phyloP scores from a whole-genome alignment of 2,113 vertebrate genomes.

The Oophaga pumilio region DNA sequence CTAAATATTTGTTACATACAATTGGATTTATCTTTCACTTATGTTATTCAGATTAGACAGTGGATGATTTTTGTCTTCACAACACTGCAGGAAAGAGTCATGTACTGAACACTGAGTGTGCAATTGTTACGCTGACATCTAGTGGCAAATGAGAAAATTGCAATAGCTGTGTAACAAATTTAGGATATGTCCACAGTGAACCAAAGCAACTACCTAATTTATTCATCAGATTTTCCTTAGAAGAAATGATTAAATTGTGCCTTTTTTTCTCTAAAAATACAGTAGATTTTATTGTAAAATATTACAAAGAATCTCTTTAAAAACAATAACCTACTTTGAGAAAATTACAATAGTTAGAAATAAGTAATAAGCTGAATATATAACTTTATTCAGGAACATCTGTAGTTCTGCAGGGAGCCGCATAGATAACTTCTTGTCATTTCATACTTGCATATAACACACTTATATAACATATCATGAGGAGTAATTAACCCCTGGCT shows the following conservation, averaged over 20 bases:
- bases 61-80: background rate
- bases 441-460: constrained; percentile 22
- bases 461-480: background rate
- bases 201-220: background rate
- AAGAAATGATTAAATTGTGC: no score
- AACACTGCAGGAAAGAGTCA: background rate
- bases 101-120: background rate
- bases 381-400: background rate
- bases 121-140: background rate
- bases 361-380: background rate
- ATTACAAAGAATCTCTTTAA: background rate
- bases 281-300: background rate
- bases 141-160: background rate
- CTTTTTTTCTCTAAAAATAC: no score
- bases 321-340: background rate
- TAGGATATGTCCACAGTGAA: background rate
- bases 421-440: background rate
- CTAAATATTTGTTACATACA: background rate
- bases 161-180: background rate
- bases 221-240: no score
- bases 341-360: background rate
- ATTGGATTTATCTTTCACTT: background rate
- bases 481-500: background rate
- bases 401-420: constrained; percentile 2
- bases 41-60: background rate